Base-by-base conservation (phyloP, 2,888 invertebrate genomes). In the Lagria hirta region DNA sequence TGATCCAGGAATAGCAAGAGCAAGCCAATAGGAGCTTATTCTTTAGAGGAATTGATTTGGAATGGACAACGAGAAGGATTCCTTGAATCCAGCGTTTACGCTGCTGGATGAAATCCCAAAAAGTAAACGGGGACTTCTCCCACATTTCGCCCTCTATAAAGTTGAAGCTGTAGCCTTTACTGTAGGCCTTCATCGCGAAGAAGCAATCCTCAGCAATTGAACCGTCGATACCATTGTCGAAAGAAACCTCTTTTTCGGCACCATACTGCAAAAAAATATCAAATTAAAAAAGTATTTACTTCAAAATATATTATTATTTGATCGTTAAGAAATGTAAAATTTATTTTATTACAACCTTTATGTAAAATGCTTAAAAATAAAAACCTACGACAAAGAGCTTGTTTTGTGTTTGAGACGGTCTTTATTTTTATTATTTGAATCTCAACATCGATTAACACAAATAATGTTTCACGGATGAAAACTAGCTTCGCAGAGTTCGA, bases 141-240 rank as follows among this genome's bases (percentile, higher is more conserved):
- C 95, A 95, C 96, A 97, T 96, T 75, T 97, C 97, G 30, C 97
- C 96, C 70, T 97, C 96, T 53, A 97, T 84, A 73, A 96, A 97
- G 69, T 93, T 90, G 71, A 97, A 97, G 11, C 86, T 80, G 69
- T 88, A 96, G 14, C 95, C 96, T 69, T 90, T 82, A 49, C 83
- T 81, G 70, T 86, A 92, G 2, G 96, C 96, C 52, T 90, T 85
- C 94, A 97, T 96, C 11, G 94, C 93, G 73, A 97, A 97, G 71
- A 84, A 97, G 66, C 95, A 96, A 70, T 97, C 97, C 72, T 97
- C 97, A 11, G 97, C 96, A n/a, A 97, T 89, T 1, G 95, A 95
- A 11, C 97, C 96, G 71, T 96, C 96, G 49, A 90, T 77, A 8
- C 97, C 97, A 72, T 97, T 95, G 73, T 97, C 95, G 73, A 94